A percentile compares a stretch with the other conserved stretches of the same genome.
Conservation (phyloP, 2,888 invertebrate species). For the Ichneumon xanthorius region DNA sequence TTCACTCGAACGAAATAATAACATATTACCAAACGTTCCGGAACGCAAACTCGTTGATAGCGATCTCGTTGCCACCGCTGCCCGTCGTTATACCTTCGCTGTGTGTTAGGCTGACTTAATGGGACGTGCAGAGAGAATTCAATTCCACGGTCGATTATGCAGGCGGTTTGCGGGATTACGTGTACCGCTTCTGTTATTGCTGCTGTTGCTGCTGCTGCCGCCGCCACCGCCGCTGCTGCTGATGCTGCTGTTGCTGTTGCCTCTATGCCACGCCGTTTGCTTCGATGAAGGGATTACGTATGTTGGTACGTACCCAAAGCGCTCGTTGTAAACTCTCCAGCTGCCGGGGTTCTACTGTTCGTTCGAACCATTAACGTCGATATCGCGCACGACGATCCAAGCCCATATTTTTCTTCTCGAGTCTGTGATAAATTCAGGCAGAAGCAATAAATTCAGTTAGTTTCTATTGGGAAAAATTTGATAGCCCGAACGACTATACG, state of each 20-base stretch:
- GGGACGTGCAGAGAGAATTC: constrained; percentile 74
- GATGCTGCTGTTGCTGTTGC: neutral
- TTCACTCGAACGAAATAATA: constrained; percentile 12
- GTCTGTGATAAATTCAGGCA: neutral
- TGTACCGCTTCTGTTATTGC: constrained; percentile 27
- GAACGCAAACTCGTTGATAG: constrained; percentile 29
- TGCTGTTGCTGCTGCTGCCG: neutral
- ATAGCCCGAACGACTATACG: too few relatives aligned
- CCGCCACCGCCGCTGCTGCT: neutral
- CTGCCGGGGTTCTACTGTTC: constrained; percentile 18
- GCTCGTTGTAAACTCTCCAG: constrained; percentile 34
- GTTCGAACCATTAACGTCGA: constrained; percentile 35
- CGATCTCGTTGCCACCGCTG: constrained; percentile 36
- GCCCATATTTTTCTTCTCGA: neutral
- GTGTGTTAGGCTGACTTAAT: constrained; percentile 54
- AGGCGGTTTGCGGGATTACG: constrained; percentile 74
- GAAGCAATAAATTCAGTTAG: neutral
- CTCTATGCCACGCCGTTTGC: constrained; percentile 75
- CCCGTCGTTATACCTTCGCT: constrained; percentile 26
- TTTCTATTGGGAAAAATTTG: neutral
- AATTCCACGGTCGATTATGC: constrained; percentile 84
- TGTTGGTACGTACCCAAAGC: constrained; percentile 37
- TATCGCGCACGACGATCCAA: neutral
- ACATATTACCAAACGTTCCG: constrained; percentile 13
- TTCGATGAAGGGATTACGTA: constrained; percentile 79